Evolutionary conservation across 2,113 vertebrate genomes (phyloP).

Genomic region (Polypterus bichir): DNA sequence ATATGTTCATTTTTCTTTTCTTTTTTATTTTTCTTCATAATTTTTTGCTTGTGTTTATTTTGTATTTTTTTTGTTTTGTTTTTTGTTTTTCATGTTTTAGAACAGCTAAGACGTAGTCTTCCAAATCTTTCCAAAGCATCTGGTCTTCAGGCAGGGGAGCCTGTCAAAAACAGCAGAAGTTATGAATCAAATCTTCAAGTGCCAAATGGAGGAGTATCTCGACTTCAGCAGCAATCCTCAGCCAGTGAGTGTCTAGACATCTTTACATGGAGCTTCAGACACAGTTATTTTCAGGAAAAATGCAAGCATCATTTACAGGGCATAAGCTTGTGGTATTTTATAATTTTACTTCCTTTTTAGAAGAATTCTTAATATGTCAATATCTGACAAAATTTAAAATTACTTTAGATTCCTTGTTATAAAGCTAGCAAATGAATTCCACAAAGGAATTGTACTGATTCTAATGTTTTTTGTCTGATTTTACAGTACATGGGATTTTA

Average conservation of each 20-base stretch:
- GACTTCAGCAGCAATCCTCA: conserved; percentile 80
- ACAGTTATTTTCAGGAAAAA: conserved; percentile 25
- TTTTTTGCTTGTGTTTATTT: neutral
- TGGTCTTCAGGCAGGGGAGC: conserved; percentile 59
- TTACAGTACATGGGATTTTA: no score
- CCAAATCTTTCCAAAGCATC: conserved; percentile 82
- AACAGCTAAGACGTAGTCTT: conserved; percentile 94
- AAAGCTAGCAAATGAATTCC: no score
- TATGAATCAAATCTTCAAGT: conserved; percentile 90
- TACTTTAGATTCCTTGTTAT: no score
- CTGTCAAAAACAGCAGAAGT: conserved; percentile 91
- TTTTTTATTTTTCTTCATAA: no score
- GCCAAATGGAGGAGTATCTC: conserved; percentile 86
- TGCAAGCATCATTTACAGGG: conserved; percentile 25
- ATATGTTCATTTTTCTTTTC: no score
- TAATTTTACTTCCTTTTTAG: conserved; percentile 1
- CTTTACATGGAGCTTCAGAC: conserved; percentile 13
- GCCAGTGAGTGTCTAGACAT: conserved; percentile 64
- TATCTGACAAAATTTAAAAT: no score
- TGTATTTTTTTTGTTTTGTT: conserved; percentile 4
- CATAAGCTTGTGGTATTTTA: conserved; percentile 19
- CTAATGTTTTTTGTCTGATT: no score
- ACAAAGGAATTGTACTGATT: no score
- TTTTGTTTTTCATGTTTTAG: conserved; percentile 33
- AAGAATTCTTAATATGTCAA: conserved; percentile 9